Percentiles rank a stretch among this genome's conserved stretches.
Evolutionary conservation across 2,113 vertebrate genomes (phyloP).

Genomic region (Datnioides undecimradiatus): DNA sequence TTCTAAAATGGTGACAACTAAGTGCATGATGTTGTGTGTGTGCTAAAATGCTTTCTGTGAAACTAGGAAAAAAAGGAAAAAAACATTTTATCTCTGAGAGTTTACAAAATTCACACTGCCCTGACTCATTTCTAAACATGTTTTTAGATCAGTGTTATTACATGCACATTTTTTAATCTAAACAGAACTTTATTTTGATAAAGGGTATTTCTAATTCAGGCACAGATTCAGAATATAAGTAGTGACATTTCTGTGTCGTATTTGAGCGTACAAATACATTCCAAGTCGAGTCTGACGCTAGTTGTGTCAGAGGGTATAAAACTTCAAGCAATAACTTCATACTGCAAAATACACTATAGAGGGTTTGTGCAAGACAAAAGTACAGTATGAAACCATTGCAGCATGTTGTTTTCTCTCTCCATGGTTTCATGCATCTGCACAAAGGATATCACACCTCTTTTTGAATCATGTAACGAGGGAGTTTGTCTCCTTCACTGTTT

Average conservation of each 20-base stretch:
- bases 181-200: slow-evolving; percentile 53
- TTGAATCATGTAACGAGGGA: slow-evolving; percentile 15
- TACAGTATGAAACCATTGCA: slow-evolving; percentile 39
- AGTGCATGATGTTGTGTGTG: slow-evolving; percentile 77
- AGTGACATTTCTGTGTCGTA: not conserved
- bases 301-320: slow-evolving; percentile 15
- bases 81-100: slow-evolving; percentile 37
- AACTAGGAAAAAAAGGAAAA: not conserved
- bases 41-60: slow-evolving; percentile 56
- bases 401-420: slow-evolving; percentile 24
- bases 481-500: slow-evolving; percentile 35
- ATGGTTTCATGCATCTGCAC: slow-evolving; percentile 12
- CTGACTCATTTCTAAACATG: slow-evolving; percentile 6
- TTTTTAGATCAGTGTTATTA: slow-evolving; percentile 13
- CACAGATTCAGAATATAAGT: slow-evolving; percentile 7
- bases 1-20: slow-evolving; percentile 55
- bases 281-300: not conserved
- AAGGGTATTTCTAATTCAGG: slow-evolving; percentile 36
- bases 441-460: slow-evolving; percentile 10
- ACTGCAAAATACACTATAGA: slow-evolving; percentile 15
- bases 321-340: slow-evolving; percentile 45
- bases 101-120: slow-evolving; percentile 51
- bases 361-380: slow-evolving; percentile 12
- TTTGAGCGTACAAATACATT: slow-evolving; percentile 13
- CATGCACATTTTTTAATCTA: slow-evolving; percentile 8